These are phyloP conservation scores for Anas acuta DNA, from an alignment of 2,797 vertebrate genomes.

Conservation along the genomic window DNA sequence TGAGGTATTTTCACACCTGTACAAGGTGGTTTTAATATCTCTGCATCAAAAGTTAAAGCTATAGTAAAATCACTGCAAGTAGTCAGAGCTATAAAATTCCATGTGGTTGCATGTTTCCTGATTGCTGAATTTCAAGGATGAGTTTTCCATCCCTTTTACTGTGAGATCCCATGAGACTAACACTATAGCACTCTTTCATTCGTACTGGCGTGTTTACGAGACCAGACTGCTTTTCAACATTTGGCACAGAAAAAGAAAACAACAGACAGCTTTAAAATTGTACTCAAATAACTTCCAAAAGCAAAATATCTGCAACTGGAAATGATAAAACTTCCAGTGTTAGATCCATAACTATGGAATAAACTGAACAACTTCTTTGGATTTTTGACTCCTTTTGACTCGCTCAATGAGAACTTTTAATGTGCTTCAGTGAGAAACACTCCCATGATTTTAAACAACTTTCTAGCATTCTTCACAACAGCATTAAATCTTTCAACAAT, in stretches of 20 bases:
- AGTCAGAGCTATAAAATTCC: slow-evolving; percentile 14
- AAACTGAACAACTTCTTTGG: neutral
- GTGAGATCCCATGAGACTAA: neutral
- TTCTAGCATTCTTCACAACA: neutral
- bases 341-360: neutral
- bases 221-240: slow-evolving; percentile 4
- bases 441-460: neutral
- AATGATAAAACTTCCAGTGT: neutral
- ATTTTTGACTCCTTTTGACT: neutral
- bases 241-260: slow-evolving; percentile 22
- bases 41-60: slow-evolving; percentile 39
- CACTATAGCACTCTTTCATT: neutral
- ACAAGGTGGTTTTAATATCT: slow-evolving; percentile 15
- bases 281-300: slow-evolving; percentile 7
- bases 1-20: slow-evolving; percentile 49
- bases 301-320: neutral
- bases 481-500: neutral
- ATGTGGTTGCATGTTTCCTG: slow-evolving; percentile 2
- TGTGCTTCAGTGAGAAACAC: neutral
- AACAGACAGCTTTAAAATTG: slow-evolving; percentile 3
- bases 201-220: neutral
- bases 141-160: slow-evolving; percentile 31
- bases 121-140: neutral
- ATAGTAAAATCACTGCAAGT: neutral
- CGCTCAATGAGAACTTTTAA: neutral